Evolutionary conservation across 2,797 vertebrate species (phyloP).

Genomic region (Glyptemys insculpta): DNA sequence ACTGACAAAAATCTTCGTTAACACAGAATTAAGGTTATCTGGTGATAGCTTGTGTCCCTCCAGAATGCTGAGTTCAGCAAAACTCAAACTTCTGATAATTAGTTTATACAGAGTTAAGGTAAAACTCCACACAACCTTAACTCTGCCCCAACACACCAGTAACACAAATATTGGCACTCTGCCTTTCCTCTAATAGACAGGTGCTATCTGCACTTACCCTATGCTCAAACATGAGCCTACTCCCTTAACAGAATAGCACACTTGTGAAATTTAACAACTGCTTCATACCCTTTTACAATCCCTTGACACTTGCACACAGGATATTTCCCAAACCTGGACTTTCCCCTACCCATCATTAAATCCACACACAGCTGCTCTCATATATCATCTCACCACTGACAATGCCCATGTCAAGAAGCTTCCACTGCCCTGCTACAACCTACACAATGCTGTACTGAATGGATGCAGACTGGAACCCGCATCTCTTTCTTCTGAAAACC

Average conservation of each 20-base stretch:
- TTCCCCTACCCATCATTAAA: background rate
- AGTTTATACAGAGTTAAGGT: background rate
- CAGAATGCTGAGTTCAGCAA: background rate
- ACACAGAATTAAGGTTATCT: background rate
- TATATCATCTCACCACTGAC: background rate
- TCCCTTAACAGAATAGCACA: background rate
- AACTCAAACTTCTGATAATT: background rate
- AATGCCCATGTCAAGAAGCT: background rate
- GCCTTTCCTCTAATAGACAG: background rate
- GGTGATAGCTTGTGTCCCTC: background rate
- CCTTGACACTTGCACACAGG: background rate
- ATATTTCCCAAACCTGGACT: background rate
- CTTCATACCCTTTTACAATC: background rate
- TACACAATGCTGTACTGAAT: background rate
- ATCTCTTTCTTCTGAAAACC: background rate
- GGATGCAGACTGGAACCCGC: background rate
- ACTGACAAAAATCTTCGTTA: background rate
- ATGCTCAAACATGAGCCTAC: background rate
- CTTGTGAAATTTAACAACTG: background rate
- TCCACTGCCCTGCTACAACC: background rate
- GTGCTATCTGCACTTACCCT: background rate
- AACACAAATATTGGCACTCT: background rate
- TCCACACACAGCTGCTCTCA: background rate
- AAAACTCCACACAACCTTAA: background rate
- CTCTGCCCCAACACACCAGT: background rate